Base-by-base conservation (phyloP, 2,797 vertebrate species). In the Enteromius fasciolatus region DNA sequence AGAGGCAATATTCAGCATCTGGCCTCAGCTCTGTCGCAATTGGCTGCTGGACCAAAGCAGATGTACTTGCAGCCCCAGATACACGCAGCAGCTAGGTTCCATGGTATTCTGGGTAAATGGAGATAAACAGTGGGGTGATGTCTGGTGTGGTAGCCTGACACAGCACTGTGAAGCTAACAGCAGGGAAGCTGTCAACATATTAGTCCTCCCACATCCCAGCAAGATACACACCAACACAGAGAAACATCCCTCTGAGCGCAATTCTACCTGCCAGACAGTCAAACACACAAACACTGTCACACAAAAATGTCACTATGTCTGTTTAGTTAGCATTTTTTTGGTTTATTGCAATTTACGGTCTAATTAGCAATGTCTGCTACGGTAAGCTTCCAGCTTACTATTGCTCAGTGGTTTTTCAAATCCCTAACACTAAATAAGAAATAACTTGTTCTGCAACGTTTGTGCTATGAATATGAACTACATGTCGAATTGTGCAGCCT, bases 171-270 rank as follows among this genome's bases (percentile, higher is more conserved):
- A 46, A 82, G 1, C 86, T 70, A 81, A 89, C 76, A 48, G 90
- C 84, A 23, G 82, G 86, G 90, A 83, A 85, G 87, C 91, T 83
- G 91, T 92, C 92, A 93, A 89, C 83, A 54, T 86, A 92, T 94
- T 90, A 76, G 90, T 93, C 92, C 89, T 86, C 68, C 84, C 28
- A 79, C 80, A 59, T 81, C 87, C 89, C 89, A 82, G 87, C 80
- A 33, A 85, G 90, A 83, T 69, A 86, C 89, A 85, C 81, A 69
- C 74, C 79, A 72, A 88, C 66, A 72, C 81, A 85, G 83, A 52
- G 59, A 80, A 63, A 86, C 83, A 69, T 84, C 64, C 41, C 14
- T 63, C 28, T 31, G n/a, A 50, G 64, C 54, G 11, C 28, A 63
- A 28, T 67, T 79, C 84, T 61, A 59, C 63, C 52, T 74, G 59